A percentile compares a stretch with the other conserved stretches of the same genome.
Evolutionary conservation across 2,113 vertebrate species (phyloP).

Genomic region (Scatophagus argus): DNA sequence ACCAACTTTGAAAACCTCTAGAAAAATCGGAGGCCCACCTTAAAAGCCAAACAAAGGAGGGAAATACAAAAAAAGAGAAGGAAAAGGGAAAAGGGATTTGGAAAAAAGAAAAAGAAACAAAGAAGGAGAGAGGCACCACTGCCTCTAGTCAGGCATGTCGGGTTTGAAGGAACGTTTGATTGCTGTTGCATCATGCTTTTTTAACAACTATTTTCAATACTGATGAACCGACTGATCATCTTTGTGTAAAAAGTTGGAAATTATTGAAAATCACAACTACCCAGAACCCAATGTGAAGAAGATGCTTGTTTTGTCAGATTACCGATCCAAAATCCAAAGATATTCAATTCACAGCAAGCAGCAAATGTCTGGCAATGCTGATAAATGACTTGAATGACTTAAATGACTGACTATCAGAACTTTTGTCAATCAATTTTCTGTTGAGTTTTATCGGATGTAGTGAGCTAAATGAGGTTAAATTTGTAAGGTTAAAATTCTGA

Average conservation of each 20-base stretch:
- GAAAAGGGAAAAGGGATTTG: neutral
- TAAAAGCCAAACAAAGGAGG: slow-evolving; percentile 2
- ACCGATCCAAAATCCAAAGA: neutral
- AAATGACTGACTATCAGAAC: no score
- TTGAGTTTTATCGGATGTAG: no score
- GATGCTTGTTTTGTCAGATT: neutral
- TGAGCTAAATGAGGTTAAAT: no score
- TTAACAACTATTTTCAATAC: neutral
- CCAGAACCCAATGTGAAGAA: neutral
- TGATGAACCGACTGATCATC: neutral
- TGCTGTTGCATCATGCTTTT: neutral
- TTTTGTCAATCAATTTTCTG: no score
- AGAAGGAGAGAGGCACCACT: slow-evolving; percentile 17
- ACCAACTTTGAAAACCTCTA: neutral
- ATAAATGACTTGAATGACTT: no score
- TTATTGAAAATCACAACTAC: neutral
- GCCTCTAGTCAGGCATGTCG: neutral
- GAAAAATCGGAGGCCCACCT: neutral
- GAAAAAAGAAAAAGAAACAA: slow-evolving; percentile 11
- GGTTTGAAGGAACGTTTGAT: neutral
- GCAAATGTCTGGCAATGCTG: neutral
- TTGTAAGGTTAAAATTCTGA: no score
- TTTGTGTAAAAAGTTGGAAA: neutral
- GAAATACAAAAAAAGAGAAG: neutral
- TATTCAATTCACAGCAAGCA: neutral